Evolutionary conservation across 2,888 invertebrate species (phyloP), one percentile per base, ranked within the genome.

Genomic region (Mylabris sibirica): DNA sequence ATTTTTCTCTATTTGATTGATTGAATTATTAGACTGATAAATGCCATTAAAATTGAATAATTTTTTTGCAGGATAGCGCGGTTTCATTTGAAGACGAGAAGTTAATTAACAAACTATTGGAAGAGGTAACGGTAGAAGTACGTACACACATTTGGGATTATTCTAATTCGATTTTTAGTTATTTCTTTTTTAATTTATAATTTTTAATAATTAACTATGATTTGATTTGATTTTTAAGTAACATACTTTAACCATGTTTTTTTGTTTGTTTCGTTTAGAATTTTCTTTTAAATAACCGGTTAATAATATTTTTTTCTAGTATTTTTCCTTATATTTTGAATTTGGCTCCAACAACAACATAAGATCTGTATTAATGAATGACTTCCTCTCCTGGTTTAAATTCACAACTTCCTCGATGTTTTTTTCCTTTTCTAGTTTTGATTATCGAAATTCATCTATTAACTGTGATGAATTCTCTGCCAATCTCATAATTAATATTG

Each of bases 121-220:
- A 70, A 66, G 69, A 70, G 66, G 67, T 70, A 70, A 67, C 69
- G 67, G 69, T 70, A 63, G 69, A 70, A 70, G 69, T 70, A 70
- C 57, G 66, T 70, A 66, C 64, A 30, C n/a, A n/a, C n/a, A 35
- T 35, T 66, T 60, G 57, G 57, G 44, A 44, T 63, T n/a, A 38
- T 26, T 38, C 62, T 62, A 44, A 62, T 24, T 44, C 35, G 62
- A 62, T 41, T 20, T 34, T 22, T 8, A 30, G 5, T 34, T 22
- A 26, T 11, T 35, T 60, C n/a, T 60, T 38, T 22, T 38, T 44
- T 9, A 22, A 24, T 62, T 62, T 38, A 2, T 22, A 6, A n/a
- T 38, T 44, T 0, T 44, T 24, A 22, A n/a, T 24, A 26, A 26
- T 12, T 57, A 26, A 57, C 57, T 22, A 26, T 26, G 3, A 22